Evolutionary conservation across 2,797 vertebrate species (phyloP).

Genomic region (Thaleichthys pacificus): DNA sequence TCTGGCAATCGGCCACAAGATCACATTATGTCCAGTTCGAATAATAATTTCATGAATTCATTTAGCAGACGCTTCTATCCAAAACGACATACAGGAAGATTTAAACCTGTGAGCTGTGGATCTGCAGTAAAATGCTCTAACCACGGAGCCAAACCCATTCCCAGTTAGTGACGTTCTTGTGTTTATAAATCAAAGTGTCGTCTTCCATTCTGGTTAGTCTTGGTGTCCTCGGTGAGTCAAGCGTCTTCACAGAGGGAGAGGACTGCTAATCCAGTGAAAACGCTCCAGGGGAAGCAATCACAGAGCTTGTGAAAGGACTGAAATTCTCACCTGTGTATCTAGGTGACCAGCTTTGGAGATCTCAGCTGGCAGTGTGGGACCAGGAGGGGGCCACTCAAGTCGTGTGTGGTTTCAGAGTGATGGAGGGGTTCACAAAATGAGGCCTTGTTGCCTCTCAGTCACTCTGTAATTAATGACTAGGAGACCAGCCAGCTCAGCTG

Average conservation of each 20-base stretch:
- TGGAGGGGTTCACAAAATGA: slow-evolving; percentile 16
- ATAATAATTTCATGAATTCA: too few species aligned
- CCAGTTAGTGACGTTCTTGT: slow-evolving; percentile 52
- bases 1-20: too few species aligned
- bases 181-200: slow-evolving; percentile 52
- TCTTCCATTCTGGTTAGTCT: slow-evolving; percentile 44
- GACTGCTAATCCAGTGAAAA: slow-evolving; percentile 34
- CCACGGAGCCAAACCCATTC: background rate
- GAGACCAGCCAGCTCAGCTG: slow-evolving; percentile 12
- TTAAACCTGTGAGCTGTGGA: too few species aligned
- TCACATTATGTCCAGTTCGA: too few species aligned
- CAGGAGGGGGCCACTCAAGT: slow-evolving; percentile 9
- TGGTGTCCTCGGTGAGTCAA: background rate
- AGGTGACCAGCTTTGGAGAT: slow-evolving; percentile 44
- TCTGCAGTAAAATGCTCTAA: background rate
- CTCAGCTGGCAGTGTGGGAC: slow-evolving; percentile 21
- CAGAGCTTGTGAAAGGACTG: slow-evolving; percentile 32
- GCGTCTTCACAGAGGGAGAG: slow-evolving; percentile 47
- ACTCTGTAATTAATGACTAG: slow-evolving; percentile 22
- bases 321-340: slow-evolving; percentile 44
- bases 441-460: background rate
- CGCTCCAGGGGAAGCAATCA: background rate
- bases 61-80: too few species aligned
- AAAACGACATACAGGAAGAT: too few species aligned
- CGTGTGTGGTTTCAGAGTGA: slow-evolving; percentile 17